These are phyloP conservation scores for Linnaemya tessellans DNA, from an alignment of 2,888 invertebrate species.

Conservation along the genomic window DNA sequence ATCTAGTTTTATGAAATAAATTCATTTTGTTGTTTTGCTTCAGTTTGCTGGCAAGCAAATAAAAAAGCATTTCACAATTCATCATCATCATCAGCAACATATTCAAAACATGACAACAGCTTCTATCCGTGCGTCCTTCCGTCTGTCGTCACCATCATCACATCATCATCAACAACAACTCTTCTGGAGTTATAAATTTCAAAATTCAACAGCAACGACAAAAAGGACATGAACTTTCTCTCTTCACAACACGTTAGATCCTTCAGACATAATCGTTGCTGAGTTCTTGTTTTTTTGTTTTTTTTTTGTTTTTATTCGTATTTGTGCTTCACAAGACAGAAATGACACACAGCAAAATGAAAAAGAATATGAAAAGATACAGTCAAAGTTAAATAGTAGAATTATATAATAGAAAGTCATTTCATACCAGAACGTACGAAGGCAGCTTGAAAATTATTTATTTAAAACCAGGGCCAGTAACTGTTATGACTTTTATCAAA, in stretches of 20 bases:
- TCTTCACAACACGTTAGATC: slow-evolving; percentile 67
- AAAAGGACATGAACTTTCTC: slow-evolving; percentile 65
- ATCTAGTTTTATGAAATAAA: slow-evolving; percentile 66
- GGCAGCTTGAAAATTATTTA: not conserved
- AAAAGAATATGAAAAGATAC: slow-evolving; percentile 46
- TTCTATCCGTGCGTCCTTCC: slow-evolving; percentile 28
- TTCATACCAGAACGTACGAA: slow-evolving; percentile 12
- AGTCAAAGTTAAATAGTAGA: slow-evolving; percentile 64
- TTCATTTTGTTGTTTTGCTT: slow-evolving; percentile 55
- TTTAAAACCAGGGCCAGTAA: too few relatives aligned
- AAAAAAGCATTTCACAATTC: slow-evolving; percentile 67
- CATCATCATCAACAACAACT: slow-evolving; percentile 34
- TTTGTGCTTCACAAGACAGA: slow-evolving; percentile 36
- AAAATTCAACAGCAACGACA: slow-evolving; percentile 41
- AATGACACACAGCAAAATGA: slow-evolving; percentile 24
- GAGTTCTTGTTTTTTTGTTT: slow-evolving; percentile 11
- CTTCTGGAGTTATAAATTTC: slow-evolving; percentile 63
- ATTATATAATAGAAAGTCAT: slow-evolving; percentile 53
- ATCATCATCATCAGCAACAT: slow-evolving; percentile 67
- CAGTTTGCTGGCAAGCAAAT: slow-evolving; percentile 15
- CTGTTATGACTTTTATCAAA: too few relatives aligned
- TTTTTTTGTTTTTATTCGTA: slow-evolving; percentile 2
- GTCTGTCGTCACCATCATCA: slow-evolving; percentile 9
- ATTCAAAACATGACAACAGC: slow-evolving; percentile 65
- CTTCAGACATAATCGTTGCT: slow-evolving; percentile 72